Conservation (phyloP, 1,140 invertebrate genomes). For the Papilio aristodemus region DNA sequence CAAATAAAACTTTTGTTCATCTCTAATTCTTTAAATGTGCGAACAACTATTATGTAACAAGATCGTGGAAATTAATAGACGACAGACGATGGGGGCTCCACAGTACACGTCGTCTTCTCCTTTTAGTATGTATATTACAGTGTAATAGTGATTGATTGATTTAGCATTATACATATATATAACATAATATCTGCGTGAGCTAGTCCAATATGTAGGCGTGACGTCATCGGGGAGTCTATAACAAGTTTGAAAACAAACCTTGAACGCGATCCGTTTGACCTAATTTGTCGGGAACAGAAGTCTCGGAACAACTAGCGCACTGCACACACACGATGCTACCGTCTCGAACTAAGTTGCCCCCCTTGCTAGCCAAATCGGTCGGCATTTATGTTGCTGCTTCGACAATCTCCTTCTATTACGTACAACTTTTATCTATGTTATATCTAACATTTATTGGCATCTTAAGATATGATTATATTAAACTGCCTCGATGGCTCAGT, state of each 20-base stretch:
- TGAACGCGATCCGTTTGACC: conserved; percentile 13
- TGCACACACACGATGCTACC: neutral
- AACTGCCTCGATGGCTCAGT: too few species aligned
- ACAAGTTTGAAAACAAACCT: neutral
- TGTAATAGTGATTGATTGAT: conserved; percentile 6
- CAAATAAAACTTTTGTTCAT: too few species aligned
- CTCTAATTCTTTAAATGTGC: too few species aligned
- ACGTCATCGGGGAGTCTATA: neutral
- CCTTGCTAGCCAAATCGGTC: too few species aligned
- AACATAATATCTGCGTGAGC: neutral
- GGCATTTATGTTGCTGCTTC: too few species aligned
- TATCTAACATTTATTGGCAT: too few species aligned
- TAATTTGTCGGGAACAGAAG: neutral
- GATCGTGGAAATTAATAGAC: neutral
- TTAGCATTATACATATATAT: neutral
- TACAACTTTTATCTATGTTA: too few species aligned
- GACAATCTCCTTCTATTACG: too few species aligned
- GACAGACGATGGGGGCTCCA: neutral
- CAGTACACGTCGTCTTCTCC: neutral
- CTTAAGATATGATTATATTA: too few species aligned
- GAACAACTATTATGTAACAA: too few species aligned
- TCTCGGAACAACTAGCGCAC: neutral
- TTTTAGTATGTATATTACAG: neutral
- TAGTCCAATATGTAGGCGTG: neutral
- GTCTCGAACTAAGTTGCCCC: too few species aligned